Evolutionary conservation across 2,888 invertebrate genomes (phyloP).

Genomic region (Fissipunctia ypsillon): DNA sequence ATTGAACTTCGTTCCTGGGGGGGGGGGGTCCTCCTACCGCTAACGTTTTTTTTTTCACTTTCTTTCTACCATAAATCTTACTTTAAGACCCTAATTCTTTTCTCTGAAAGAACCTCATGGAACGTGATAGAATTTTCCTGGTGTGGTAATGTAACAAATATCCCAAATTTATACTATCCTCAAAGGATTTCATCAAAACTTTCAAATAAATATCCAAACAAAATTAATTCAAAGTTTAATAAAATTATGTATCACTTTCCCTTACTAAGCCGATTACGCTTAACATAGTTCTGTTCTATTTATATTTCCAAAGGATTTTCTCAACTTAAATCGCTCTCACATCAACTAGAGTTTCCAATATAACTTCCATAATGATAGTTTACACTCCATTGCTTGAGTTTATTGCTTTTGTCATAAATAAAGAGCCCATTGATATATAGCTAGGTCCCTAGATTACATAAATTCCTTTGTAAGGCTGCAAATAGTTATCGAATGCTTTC

Average conservation of each 20-base stretch:
- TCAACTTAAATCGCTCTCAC: background rate
- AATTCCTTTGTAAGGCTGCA: conserved; percentile 37
- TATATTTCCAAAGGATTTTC: conserved; percentile 27
- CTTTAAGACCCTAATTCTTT: conserved; percentile 30
- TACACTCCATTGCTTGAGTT: conserved; percentile 45
- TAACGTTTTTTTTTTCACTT: background rate
- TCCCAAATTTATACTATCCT: background rate
- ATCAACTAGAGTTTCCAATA: conserved; percentile 33
- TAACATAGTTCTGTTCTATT: conserved; percentile 13
- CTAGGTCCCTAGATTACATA: conserved; percentile 31
- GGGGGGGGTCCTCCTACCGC: no score
- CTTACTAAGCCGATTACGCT: conserved; percentile 23
- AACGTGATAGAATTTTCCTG: conserved; percentile 37
- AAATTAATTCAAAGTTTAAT: conserved; percentile 13
- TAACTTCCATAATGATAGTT: conserved; percentile 48
- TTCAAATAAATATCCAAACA: background rate
- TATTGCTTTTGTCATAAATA: conserved; percentile 59
- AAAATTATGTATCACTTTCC: conserved; percentile 13
- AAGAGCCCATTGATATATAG: conserved; percentile 32
- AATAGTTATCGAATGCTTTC: conserved; percentile 41
- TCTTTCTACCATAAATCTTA: conserved; percentile 8
- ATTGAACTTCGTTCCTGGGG: no score
- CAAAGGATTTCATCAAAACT: conserved; percentile 4
- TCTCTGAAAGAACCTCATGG: conserved; percentile 1
- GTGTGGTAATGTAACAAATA: conserved; percentile 22